phyloP scores from a whole-genome alignment of 1,140 invertebrate genomes.

The Drosophila dunni region DNA sequence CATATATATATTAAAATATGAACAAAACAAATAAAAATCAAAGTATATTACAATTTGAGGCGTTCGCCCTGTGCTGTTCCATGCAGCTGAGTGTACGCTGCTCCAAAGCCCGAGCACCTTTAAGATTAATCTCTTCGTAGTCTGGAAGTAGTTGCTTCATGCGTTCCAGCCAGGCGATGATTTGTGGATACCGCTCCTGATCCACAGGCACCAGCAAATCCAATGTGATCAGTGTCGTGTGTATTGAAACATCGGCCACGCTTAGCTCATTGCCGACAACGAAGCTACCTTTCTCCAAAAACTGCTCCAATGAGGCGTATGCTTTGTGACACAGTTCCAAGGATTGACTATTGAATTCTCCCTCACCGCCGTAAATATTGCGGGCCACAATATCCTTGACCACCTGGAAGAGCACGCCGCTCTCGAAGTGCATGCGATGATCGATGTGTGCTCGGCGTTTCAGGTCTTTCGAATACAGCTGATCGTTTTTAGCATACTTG shows the following conservation, averaged over 20 bases:
- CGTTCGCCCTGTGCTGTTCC: slow-evolving; percentile 50
- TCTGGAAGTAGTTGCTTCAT: slow-evolving; percentile 61
- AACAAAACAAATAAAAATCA: slow-evolving; percentile 17
- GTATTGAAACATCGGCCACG: slow-evolving; percentile 86
- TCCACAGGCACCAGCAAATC: slow-evolving; percentile 77
- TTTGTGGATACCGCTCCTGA: slow-evolving; percentile 45
- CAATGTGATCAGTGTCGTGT: slow-evolving; percentile 83
- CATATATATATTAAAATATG: slow-evolving; percentile 19
- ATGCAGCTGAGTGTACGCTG: slow-evolving; percentile 59
- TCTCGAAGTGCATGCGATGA: slow-evolving; percentile 89
- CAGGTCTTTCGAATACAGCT: slow-evolving; percentile 89
- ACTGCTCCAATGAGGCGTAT: slow-evolving; percentile 85
- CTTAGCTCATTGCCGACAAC: slow-evolving; percentile 86
- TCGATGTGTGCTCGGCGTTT: slow-evolving; percentile 88
- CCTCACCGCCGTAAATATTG: slow-evolving; percentile 78
- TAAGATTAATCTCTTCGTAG: slow-evolving; percentile 69
- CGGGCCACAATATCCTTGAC: slow-evolving; percentile 76
- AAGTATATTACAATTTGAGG: neutral
- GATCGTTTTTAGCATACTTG: slow-evolving; percentile 88
- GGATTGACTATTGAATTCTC: slow-evolving; percentile 56
- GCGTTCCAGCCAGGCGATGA: slow-evolving; percentile 57
- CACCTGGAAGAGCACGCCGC: slow-evolving; percentile 87
- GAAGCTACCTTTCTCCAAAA: slow-evolving; percentile 83
- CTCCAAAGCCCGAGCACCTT: slow-evolving; percentile 59
- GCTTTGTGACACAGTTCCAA: slow-evolving; percentile 83